phyloP scores from a whole-genome alignment of 2,113 vertebrate genomes.

The Rostratula benghalensis region DNA sequence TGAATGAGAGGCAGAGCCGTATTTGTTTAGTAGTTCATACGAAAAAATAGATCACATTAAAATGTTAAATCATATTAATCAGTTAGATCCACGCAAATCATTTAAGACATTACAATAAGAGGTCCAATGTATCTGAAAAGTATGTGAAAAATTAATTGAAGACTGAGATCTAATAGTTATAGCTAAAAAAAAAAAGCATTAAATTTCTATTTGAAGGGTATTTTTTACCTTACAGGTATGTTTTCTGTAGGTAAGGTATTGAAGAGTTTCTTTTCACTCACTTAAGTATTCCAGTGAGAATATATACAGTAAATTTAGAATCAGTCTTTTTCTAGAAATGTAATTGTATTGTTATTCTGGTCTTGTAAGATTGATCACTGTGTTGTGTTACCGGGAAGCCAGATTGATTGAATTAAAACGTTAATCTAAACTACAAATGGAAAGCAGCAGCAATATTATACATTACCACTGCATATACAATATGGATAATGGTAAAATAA shows the following conservation, averaged over 20 bases:
- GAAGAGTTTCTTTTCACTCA: conserved; percentile 10
- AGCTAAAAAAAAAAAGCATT: neutral
- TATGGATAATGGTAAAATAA: conserved; percentile 30
- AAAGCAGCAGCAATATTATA: conserved; percentile 27
- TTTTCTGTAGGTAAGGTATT: neutral
- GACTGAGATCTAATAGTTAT: neutral
- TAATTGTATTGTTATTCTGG: conserved; percentile 51
- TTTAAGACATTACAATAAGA: neutral
- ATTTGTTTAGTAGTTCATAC: neutral
- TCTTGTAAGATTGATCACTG: conserved; percentile 34
- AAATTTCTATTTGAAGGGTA: neutral
- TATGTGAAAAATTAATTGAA: conserved; percentile 7
- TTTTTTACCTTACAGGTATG: neutral
- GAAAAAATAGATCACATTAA: neutral
- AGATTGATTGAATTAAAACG: conserved; percentile 55
- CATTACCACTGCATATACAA: conserved; percentile 13
- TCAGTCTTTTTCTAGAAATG: conserved; percentile 45
- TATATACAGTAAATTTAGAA: conserved; percentile 23
- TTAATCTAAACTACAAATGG: conserved; percentile 50
- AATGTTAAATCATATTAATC: too few species aligned
- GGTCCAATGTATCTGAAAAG: neutral
- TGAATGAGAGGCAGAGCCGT: neutral
- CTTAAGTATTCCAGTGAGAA: neutral
- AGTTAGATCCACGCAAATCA: neutral
- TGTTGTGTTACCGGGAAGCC: neutral